Percentiles rank a stretch among this genome's conserved stretches.
Evolutionary conservation across 2,797 vertebrate genomes (phyloP).

Genomic region (Pseudotriccus pelzelni): DNA sequence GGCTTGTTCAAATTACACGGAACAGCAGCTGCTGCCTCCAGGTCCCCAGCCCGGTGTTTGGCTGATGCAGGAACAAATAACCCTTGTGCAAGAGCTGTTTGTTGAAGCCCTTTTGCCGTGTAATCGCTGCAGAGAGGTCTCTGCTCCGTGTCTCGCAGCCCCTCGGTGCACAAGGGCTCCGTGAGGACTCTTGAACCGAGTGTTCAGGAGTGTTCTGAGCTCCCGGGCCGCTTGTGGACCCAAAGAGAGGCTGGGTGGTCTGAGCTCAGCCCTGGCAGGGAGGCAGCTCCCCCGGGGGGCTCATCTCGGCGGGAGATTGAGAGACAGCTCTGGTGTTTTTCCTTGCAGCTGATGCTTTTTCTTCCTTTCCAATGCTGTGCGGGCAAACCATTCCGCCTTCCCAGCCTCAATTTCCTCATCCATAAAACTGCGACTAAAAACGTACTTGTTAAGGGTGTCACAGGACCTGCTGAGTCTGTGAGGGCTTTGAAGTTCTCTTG

Average conservation of each 20-base stretch:
- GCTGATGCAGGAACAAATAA: neutral
- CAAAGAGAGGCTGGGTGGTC: accelerated
- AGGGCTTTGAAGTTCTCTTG: conserved; percentile 49
- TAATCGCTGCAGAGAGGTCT: neutral
- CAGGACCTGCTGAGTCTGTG: neutral
- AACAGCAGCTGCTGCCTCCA: neutral
- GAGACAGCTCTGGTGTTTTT: neutral
- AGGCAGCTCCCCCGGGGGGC: neutral
- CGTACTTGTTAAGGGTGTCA: conserved; percentile 30
- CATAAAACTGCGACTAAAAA: conserved; percentile 60
- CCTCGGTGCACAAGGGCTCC: accelerated
- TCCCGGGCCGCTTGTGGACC: accelerated
- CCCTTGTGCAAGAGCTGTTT: neutral
- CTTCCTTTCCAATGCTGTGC: neutral
- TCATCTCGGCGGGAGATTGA: accelerated
- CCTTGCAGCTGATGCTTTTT: neutral
- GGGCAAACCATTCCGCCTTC: neutral
- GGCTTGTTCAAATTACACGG: neutral
- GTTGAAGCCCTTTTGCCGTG: neutral
- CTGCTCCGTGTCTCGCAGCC: neutral
- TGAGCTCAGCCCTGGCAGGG: neutral
- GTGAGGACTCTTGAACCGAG: accelerated
- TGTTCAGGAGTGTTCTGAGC: accelerated
- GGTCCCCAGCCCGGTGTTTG: neutral
- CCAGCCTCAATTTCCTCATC: conserved; percentile 40